Evolutionary conservation across 2,797 vertebrate genomes (phyloP).

Genomic region (Helarctos malayanus): DNA sequence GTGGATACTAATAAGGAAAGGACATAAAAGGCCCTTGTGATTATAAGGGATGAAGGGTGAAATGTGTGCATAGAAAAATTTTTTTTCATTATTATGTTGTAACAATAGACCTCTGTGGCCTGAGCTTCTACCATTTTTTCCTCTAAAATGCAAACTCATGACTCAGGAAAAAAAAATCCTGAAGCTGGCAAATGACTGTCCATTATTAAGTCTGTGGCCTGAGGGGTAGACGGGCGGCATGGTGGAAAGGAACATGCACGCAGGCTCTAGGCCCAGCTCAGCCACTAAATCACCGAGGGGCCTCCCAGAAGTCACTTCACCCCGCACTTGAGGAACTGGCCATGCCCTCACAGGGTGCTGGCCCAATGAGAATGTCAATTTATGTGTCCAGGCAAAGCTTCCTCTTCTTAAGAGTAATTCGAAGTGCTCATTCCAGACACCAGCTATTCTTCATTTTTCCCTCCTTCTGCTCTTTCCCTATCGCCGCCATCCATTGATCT

Average conservation of each 20-base stretch:
- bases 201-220: neutral
- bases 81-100: neutral
- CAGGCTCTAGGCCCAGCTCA: neutral
- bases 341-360: neutral
- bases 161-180: neutral
- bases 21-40: neutral
- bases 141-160: neutral
- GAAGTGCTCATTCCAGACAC: neutral
- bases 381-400: neutral
- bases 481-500: neutral
- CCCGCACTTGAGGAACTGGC: neutral
- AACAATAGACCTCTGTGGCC: neutral
- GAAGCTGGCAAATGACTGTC: neutral
- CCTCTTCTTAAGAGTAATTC: neutral
- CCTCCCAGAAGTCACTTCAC: conserved; percentile 7
- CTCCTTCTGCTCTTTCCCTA: neutral
- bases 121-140: neutral
- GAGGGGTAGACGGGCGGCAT: rapidly evolving
- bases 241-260: neutral
- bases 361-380: conserved; percentile 37
- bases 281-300: neutral
- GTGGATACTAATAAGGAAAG: neutral
- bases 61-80: neutral
- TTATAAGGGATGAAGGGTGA: neutral
- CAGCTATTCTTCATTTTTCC: neutral